These are phyloP conservation scores for Seriola rivoliana DNA, from an alignment of 2,113 vertebrate species.

Conservation along the genomic window DNA sequence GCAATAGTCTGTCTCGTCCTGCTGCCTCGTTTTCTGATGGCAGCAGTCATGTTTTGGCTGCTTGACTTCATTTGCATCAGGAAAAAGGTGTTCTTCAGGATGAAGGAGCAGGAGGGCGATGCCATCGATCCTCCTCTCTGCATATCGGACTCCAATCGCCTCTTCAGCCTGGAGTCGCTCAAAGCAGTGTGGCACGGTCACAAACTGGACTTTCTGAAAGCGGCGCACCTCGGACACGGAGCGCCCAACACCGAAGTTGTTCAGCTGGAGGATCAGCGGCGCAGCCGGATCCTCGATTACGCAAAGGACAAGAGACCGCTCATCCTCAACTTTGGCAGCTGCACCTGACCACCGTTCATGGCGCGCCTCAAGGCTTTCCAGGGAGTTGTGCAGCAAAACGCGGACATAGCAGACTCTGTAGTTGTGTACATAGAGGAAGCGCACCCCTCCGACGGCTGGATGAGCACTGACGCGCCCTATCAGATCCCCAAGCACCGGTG, in stretches of 20 bases:
- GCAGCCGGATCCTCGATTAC: constrained; percentile 90
- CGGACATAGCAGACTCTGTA: constrained; percentile 92
- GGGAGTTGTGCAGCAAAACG: constrained; percentile 90
- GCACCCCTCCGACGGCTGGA: constrained; percentile 97
- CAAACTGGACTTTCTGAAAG: constrained; percentile 95
- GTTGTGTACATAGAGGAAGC: constrained; percentile 98
- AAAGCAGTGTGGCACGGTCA: constrained; percentile 97
- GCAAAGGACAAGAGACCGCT: constrained; percentile 90
- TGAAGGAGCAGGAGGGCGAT: constrained; percentile 80
- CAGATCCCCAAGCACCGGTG: constrained; percentile 93
- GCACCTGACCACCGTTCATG: constrained; percentile 99
- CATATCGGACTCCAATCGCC: constrained; percentile 95
- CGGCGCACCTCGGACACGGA: constrained; percentile 89
- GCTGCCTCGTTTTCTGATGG: constrained; percentile 94
- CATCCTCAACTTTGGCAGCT: constrained; percentile 97
- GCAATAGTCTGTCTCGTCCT: constrained; percentile 90
- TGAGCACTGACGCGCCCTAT: constrained; percentile 95
- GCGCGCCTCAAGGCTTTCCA: constrained; percentile 95
- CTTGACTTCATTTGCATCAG: constrained; percentile 97
- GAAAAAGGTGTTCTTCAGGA: constrained; percentile 87
- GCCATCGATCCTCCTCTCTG: constrained; percentile 93
- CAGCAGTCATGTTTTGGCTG: constrained; percentile 95
- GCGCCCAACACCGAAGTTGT: constrained; percentile 96
- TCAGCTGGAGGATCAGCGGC: constrained; percentile 86
- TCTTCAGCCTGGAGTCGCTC: constrained; percentile 94